Percentiles rank a stretch among this genome's conserved stretches.
These are phyloP conservation scores for Drosophila barbarae DNA, from an alignment of 2,888 invertebrate species.

Conservation along the genomic window DNA sequence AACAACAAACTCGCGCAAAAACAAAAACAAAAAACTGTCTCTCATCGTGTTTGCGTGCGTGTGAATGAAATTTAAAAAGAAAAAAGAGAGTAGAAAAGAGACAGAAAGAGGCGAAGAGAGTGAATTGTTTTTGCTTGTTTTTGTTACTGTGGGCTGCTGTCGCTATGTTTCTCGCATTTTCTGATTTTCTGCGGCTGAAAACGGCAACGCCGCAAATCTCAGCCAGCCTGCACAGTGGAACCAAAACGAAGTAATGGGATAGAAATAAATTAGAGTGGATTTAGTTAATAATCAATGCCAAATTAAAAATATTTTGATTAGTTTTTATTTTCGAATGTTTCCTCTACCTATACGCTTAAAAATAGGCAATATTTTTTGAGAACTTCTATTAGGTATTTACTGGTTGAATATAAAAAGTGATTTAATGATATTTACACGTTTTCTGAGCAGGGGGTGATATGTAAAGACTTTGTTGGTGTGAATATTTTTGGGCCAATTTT, in stretches of 20 bases:
- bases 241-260: background rate
- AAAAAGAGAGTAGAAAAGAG: slow-evolving; percentile 9
- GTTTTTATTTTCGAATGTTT: background rate
- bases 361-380: background rate
- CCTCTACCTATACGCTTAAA: too few relatives aligned
- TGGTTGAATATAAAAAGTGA: background rate
- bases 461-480: background rate
- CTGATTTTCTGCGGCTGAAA: slow-evolving; percentile 39
- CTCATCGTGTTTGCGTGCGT: slow-evolving; percentile 39
- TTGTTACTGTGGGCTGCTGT: slow-evolving; percentile 31
- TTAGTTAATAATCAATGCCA: background rate
- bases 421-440: background rate
- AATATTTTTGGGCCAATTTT: slow-evolving; percentile 1
- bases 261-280: background rate
- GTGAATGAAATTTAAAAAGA: slow-evolving; percentile 56
- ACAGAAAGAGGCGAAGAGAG: slow-evolving; percentile 29
- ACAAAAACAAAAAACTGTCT: slow-evolving; percentile 25
- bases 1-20: slow-evolving; percentile 50
- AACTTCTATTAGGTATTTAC: background rate
- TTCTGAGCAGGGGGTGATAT: background rate
- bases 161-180: slow-evolving; percentile 20
- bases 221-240: slow-evolving; percentile 25
- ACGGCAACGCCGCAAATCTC: slow-evolving; percentile 66
- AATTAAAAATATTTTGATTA: background rate
- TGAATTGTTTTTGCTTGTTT: slow-evolving; percentile 16